Conservation (phyloP, 2,113 vertebrate genomes). For the Eidolon helvum region DNA sequence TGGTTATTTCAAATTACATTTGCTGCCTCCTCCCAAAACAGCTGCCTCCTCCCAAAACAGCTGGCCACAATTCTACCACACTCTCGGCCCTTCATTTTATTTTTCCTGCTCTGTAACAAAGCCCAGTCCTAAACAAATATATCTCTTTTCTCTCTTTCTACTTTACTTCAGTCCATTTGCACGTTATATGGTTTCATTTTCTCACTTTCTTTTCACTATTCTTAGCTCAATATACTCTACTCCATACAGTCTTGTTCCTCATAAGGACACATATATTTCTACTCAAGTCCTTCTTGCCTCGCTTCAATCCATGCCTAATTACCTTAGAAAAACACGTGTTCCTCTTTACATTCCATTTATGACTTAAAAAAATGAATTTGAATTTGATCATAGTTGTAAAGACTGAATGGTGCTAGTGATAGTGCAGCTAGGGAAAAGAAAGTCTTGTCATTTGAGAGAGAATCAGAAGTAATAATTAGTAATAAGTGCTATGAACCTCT, state of each 20-base stretch:
- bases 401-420: background rate
- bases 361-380: background rate
- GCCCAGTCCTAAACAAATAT: background rate
- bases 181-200: background rate
- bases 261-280: background rate
- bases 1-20: background rate
- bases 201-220: background rate
- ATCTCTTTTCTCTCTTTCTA: background rate
- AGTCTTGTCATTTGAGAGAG: background rate
- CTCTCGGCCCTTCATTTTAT: background rate
- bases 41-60: background rate
- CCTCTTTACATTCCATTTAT: conserved; percentile 23
- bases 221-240: background rate
- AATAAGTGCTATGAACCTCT: too few species aligned
- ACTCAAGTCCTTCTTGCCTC: background rate
- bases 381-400: background rate
- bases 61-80: background rate
- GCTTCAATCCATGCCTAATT: background rate
- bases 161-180: background rate
- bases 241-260: background rate
- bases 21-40: background rate
- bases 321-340: background rate
- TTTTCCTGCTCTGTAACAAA: background rate
- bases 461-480: background rate
- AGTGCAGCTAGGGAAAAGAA: background rate